Evolutionary conservation across 2,797 vertebrate genomes (phyloP).

Genomic region (Lates japonicus): DNA sequence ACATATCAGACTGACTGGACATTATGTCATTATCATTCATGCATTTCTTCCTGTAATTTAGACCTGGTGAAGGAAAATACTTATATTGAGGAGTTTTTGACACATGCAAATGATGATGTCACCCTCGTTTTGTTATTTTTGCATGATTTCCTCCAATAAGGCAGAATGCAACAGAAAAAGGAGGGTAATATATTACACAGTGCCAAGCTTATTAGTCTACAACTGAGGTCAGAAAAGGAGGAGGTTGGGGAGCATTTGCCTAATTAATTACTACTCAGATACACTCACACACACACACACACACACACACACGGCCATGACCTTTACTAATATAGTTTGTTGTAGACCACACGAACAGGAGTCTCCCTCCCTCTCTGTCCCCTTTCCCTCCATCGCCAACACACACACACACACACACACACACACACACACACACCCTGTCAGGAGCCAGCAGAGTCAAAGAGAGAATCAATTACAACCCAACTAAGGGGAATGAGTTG

Average conservation of each 20-base stretch:
- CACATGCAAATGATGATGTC: constrained; percentile 57
- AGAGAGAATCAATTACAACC: constrained; percentile 80
- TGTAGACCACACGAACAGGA: constrained; percentile 74
- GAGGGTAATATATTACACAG: constrained; percentile 84
- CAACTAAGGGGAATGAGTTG: constrained; percentile 68
- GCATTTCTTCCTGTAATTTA: constrained; percentile 54
- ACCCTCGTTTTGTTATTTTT: constrained; percentile 48
- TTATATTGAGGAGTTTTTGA: constrained; percentile 34
- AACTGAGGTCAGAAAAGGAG: constrained; percentile 86
- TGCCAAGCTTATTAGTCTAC: constrained; percentile 87
- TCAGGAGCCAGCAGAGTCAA: constrained; percentile 66
- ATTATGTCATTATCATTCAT: constrained; percentile 39
- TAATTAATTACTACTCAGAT: constrained; percentile 81
- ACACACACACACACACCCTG: constrained; percentile 35
- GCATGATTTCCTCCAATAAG: constrained; percentile 78
- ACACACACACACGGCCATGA: constrained; percentile 70
- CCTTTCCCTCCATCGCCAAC: constrained; percentile 35
- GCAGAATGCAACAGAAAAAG: constrained; percentile 81
- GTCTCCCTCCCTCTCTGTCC: constrained; percentile 41
- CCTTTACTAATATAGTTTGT: constrained; percentile 81
- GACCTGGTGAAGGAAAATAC: constrained; percentile 35
- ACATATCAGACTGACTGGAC: constrained; percentile 37
- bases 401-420: constrained; percentile 39
- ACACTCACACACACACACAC: constrained; percentile 50
- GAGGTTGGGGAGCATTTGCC: constrained; percentile 75